These are phyloP conservation scores for Coluber constrictor DNA, from an alignment of 2,797 vertebrate species.

Conservation along the genomic window DNA sequence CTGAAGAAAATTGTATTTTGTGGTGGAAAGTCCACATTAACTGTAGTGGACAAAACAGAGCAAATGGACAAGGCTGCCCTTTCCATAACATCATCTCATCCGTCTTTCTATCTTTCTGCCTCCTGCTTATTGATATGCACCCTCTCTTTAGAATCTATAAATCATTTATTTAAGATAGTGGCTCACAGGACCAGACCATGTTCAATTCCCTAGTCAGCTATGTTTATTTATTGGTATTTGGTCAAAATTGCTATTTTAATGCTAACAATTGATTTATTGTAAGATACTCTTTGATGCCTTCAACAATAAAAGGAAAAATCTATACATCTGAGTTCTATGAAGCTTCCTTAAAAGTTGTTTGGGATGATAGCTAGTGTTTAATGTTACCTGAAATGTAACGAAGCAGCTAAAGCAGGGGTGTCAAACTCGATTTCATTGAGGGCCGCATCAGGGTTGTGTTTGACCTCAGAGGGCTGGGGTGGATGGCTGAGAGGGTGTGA, in stretches of 20 bases:
- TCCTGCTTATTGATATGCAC: not conserved
- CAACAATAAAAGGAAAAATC: not conserved
- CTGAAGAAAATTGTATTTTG: not conserved
- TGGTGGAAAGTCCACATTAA: conserved; percentile 1
- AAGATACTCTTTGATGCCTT: not conserved
- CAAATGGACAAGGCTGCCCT: not conserved
- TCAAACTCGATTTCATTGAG: too few relatives aligned
- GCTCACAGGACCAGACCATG: not conserved
- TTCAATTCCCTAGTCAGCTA: not conserved
- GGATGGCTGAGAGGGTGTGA: too few relatives aligned
- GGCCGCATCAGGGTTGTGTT: too few relatives aligned
- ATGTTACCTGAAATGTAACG: not conserved
- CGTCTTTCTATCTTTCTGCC: not conserved
- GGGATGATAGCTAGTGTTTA: not conserved
- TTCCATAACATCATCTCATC: not conserved
- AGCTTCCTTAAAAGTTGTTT: not conserved
- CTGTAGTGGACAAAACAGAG: conserved; percentile 38
- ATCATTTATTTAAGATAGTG: not conserved
- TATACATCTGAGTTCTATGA: not conserved
- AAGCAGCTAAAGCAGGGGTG: not conserved
- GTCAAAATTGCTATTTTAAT: not conserved
- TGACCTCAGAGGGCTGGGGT: too few relatives aligned
- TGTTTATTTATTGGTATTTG: not conserved
- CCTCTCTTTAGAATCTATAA: not conserved
- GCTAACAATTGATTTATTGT: not conserved